phyloP scores from a whole-genome alignment of 2,797 vertebrate species.

The Euphonia xanthogaster region DNA sequence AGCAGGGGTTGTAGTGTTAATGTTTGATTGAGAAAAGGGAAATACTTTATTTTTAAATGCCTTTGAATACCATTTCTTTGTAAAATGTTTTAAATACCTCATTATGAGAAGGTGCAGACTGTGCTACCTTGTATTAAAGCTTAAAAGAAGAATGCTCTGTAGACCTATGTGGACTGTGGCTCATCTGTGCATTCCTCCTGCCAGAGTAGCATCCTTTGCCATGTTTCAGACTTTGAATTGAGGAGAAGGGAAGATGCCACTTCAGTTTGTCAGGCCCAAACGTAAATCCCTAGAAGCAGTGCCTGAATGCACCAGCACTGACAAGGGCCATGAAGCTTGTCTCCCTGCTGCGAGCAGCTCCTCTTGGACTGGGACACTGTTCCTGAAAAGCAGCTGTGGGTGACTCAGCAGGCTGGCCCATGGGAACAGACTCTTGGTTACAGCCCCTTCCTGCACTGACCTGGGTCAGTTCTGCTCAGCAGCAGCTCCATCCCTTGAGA shows the following conservation, averaged over 20 bases:
- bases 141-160: slow-evolving; percentile 29
- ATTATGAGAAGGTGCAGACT: slow-evolving; percentile 58
- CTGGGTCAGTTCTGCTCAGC: background rate
- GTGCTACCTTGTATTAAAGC: slow-evolving; percentile 56
- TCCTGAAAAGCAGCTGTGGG: background rate
- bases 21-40: slow-evolving; percentile 38
- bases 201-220: background rate
- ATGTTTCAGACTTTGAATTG: background rate
- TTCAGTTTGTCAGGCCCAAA: background rate
- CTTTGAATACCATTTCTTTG: slow-evolving; percentile 74
- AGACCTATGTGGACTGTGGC: background rate
- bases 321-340: background rate
- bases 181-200: background rate
- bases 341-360: background rate
- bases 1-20: slow-evolving; percentile 19
- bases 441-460: background rate
- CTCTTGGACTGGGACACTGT: background rate
- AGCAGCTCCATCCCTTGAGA: background rate
- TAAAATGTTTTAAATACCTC: slow-evolving; percentile 80
- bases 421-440: background rate
- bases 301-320: background rate
- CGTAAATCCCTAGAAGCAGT: background rate
- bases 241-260: background rate
- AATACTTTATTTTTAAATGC: slow-evolving; percentile 72
- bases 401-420: background rate